Base-by-base conservation (phyloP, 2,888 invertebrate genomes). In the Xestia sexstrigata region DNA sequence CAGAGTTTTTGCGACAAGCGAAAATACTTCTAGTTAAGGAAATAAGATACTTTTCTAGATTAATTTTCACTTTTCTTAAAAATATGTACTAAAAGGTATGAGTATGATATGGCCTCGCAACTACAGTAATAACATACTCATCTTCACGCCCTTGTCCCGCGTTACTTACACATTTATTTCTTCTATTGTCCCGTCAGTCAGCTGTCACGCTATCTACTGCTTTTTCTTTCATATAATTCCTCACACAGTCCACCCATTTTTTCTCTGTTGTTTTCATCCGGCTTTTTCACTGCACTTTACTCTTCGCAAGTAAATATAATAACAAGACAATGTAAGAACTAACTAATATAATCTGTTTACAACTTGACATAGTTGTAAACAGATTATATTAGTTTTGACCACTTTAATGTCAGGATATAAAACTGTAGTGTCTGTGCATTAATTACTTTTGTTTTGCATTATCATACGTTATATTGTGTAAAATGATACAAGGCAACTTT, bases 391-490 rank as follows among this genome's bases (percentile, higher is more conserved):
- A 78, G 45, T 55, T 78, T n/a, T 26, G 26, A 63, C 45, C 7
- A 70, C n/a, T 45, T 78, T 78, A 63, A 78, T 71, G 20, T 20
- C n/a, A 20, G n/a, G 17, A 6, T 65, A 39, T 15, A 30, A 78
- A 63, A 65, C 47, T n/a, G n/a, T 42, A 23, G 47, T 20, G 35
- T 78, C 35, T n/a, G 15, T 71, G 52, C 78, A 63, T 78, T 63
- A 62, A 78, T 45, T 30, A 70, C 15, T 63, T 45, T 78, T 63
- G 78, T 39, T 35, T 26, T 35, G 23, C 11, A 62, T 52, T 70
- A 78, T 35, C 60, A 52, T 70, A 45, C 6, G 42, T 45, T 35
- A 58, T 49, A 52, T 45, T 7, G 30, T 78, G 9, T 26, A 45
- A 45, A 55, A 52, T 70, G 35, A 63, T 35, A 55, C 30, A 23